phyloP scores from a whole-genome alignment of 1,140 invertebrate species.

The Temnothorax longispinosus region DNA sequence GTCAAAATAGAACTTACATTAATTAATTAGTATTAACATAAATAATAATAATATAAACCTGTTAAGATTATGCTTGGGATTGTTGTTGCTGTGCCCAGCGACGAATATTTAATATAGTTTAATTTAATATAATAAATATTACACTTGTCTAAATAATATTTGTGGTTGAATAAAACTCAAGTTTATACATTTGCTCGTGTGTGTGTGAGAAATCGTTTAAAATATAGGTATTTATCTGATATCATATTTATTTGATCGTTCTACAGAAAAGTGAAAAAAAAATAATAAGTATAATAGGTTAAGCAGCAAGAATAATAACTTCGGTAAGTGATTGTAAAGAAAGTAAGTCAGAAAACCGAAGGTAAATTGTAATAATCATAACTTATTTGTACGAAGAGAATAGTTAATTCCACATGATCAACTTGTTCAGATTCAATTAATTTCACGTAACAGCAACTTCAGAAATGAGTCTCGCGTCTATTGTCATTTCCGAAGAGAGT shows the following conservation, averaged over 20 bases:
- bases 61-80: background rate
- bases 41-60: background rate
- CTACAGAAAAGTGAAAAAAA: background rate
- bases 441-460: constrained; percentile 32
- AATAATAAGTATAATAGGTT: background rate
- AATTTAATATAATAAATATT: background rate
- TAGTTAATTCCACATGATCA: constrained; percentile 35
- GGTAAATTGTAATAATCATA: background rate
- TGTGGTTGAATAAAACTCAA: background rate
- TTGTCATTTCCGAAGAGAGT: constrained; percentile 11
- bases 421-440: constrained; percentile 33
- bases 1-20: background rate
- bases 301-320: background rate
- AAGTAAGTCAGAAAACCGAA: background rate
- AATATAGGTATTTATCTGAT: background rate
- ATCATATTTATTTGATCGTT: background rate
- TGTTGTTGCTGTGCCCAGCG: background rate
- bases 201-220: background rate
- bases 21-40: background rate
- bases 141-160: background rate
- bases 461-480: constrained; percentile 33
- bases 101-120: background rate
- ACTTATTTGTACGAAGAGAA: background rate
- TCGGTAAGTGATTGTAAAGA: background rate
- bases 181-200: background rate